Evolutionary conservation across 2,888 invertebrate species (phyloP).

Genomic region (Yponomeuta evonymella): DNA sequence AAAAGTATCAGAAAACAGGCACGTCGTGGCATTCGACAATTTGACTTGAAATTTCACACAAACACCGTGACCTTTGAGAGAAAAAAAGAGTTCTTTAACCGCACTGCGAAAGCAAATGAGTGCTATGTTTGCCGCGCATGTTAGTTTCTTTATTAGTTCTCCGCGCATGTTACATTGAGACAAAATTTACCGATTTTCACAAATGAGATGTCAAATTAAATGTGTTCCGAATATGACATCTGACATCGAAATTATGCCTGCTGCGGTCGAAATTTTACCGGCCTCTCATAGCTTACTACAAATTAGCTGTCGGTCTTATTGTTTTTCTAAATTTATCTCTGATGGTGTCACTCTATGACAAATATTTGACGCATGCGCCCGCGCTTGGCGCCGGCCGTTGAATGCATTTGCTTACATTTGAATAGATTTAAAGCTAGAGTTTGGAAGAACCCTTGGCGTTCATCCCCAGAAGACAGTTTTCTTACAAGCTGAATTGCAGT

Average conservation of each 20-base stretch:
- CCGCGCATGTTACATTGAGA: no score
- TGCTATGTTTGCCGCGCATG: no score
- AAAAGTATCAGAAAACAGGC: conserved; percentile 21
- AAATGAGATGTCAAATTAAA: no score
- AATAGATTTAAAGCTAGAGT: conserved; percentile 30
- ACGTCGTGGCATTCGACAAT: conserved; percentile 57
- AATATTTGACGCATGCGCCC: conserved; percentile 34
- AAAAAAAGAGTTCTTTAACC: conserved; percentile 18
- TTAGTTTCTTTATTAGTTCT: no score
- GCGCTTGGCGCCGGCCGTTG: conserved; percentile 31
- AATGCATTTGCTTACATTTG: conserved; percentile 52
- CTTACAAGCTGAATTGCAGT: background rate
- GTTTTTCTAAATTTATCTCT: conserved; percentile 24
- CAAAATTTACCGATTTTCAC: no score
- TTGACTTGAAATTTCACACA: conserved; percentile 72
- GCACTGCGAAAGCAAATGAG: no score
- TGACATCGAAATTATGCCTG: no score
- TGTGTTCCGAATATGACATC: no score
- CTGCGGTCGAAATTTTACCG: no score
- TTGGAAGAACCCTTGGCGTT: background rate
- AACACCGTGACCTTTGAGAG: conserved; percentile 37
- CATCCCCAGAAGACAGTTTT: background rate
- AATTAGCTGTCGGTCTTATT: no score
- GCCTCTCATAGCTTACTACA: no score
- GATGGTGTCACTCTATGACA: conserved; percentile 27